Base-by-base conservation (phyloP, 2,888 invertebrate species). In the Callyntrura sp. region DNA sequence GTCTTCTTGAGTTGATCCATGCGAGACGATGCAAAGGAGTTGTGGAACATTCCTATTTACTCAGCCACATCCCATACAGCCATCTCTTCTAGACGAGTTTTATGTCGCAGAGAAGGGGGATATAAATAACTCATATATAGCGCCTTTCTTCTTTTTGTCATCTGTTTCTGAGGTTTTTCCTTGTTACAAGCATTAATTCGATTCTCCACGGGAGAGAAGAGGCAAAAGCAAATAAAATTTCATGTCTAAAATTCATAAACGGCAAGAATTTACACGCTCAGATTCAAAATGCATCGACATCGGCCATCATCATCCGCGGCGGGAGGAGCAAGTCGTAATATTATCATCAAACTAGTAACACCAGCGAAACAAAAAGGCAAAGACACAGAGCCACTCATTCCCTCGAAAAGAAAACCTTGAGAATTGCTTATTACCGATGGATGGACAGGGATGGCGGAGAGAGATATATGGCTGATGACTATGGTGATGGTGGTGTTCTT, bases 171-270 rank as follows among this genome's bases (percentile, higher is more conserved):
- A 88, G 84, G 79, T 81, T 82, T 84, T 89, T 85, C 85, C 85
- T 85, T 85, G 79, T 85, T 89, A 17, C 65, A 48, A 84, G 55
- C 79, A 81, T 82, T 81, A 90, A 90, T 85, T 90, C 85, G 81
- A 90, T 90, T 90, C 81, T 76, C 73, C 81, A 73, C 85, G 48
- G 85, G 85, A 85, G 88, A 65, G 55, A 78, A 85, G 70, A 76
- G 76, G 85, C 85, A 43, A 73, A n/a, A 55, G 73, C 82, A 88
- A 89, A 89, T 89, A 84, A 89, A 89, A 89, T 85, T 84, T 85
- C 85, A 85, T 70, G 43, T 70, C 55, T 79, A 84, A 35, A 35
- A 89, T 84, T 83, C 79, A 83, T 62, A 81, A 73, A 28, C 88
- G 62, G 76, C 62, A 78, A 84, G 65, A 14, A 12, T 83, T 83